Evolutionary conservation across 2,797 vertebrate species (phyloP), one percentile per base, ranked within the genome.

Genomic region (Chrysocyon brachyurus): DNA sequence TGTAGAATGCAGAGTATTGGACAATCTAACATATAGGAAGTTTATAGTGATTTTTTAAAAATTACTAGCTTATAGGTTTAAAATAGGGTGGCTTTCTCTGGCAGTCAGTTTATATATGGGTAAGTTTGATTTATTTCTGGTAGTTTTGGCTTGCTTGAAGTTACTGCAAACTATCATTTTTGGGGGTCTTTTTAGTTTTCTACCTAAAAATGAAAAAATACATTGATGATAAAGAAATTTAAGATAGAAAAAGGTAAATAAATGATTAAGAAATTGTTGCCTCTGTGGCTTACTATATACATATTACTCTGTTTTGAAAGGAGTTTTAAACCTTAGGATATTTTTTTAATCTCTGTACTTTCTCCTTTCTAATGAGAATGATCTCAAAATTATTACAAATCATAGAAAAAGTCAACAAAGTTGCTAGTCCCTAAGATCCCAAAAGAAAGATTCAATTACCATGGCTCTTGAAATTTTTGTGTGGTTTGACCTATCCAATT

Each of bases 11-110:
- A 93, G 84, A 90, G 64, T 89, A 83, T 97, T 97, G 97, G 73
- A 26, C 82, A 84, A 33, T 92, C 75, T 98, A 96, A 90, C 88
- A 72, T 95, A 95, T 82, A 90, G 81, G 97, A 97, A 98, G 94
- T 96, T 93, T 93, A 84, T n/a, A 73, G 77, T 98, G 79, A 89
- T 97, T 98, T 98, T 95, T 94, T 36, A 87, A 84, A 4, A 66
- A 90, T 93, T 87, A 97, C 91, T 73, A 94, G 90, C n/a, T 75
- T 90, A 89, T 83, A 70, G 91, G 90, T 96, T 97, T 90, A 98
- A 96, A 93, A 61, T 66, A 93, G 96, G 91, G 94, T 98, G n/a
- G 78, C 91, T 78, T 87, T 95, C 49, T 92, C 91, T 97, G 91
- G n/a, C 66, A 91, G 31, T 75, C 89, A 84, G 5, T 52, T 96